phyloP scores from a whole-genome alignment of 2,888 invertebrate species.

The Eugnorisma glareosa region DNA sequence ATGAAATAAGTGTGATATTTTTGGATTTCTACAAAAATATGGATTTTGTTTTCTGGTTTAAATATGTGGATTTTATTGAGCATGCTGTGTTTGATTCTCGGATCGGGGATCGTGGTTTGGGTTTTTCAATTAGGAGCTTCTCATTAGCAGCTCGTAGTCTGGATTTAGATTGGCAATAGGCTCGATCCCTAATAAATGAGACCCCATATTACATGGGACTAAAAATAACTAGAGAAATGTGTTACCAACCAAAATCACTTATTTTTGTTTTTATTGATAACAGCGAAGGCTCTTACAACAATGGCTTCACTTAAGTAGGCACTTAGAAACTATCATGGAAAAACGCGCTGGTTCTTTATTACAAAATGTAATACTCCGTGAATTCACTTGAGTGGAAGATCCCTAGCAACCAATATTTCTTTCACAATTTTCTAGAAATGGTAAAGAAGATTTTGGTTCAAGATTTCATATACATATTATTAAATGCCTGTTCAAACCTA shows the following conservation, averaged over 20 bases:
- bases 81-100: not conserved
- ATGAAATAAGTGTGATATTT: constrained; percentile 6
- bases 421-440: not conserved
- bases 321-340: not conserved
- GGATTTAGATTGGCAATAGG: not conserved
- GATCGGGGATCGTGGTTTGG: not conserved
- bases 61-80: too few species aligned
- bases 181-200: not conserved
- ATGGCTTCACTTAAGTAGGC: not conserved
- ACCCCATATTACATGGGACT: not conserved
- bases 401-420: not conserved
- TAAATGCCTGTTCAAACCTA: not conserved
- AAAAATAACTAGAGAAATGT: not conserved
- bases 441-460: not conserved
- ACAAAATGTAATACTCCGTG: not conserved
- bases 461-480: too few species aligned
- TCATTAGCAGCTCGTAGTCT: not conserved
- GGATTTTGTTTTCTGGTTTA: not conserved
- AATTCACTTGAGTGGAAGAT: not conserved
- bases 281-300: not conserved
- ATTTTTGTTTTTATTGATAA: not conserved
- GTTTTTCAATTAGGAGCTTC: not conserved
- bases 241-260: not conserved
- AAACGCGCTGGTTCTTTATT: not conserved
- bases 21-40: not conserved